These are phyloP conservation scores for Phodopus roborovskii DNA, from an alignment of 2,113 vertebrate species.

Conservation along the genomic window DNA sequence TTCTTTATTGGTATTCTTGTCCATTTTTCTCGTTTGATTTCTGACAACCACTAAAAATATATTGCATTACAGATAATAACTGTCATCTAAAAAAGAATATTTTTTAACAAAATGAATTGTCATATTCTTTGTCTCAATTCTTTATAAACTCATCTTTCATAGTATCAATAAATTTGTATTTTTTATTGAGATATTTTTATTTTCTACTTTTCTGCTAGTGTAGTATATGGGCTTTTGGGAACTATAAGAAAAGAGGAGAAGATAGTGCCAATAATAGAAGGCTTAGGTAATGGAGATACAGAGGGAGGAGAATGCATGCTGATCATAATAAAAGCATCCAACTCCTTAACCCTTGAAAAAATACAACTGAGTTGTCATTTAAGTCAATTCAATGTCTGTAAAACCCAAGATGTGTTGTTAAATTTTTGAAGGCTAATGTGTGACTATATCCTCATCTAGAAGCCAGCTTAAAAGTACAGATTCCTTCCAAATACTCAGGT, in stretches of 20 bases:
- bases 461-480: not conserved
- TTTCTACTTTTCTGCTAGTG: not conserved
- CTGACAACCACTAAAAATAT: slow-evolving; percentile 26
- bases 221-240: not conserved
- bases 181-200: not conserved
- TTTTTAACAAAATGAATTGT: not conserved
- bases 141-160: not conserved
- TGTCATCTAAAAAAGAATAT: not conserved
- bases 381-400: not conserved
- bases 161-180: not conserved
- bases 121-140: not conserved
- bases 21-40: slow-evolving; percentile 14
- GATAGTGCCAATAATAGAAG: not conserved
- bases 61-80: not conserved
- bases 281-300: not conserved
- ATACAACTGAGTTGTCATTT: not conserved
- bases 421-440: not conserved
- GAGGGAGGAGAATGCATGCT: not conserved
- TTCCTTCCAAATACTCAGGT: not conserved
- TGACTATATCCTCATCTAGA: not conserved
- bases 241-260: not conserved
- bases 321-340: not conserved
- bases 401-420: not conserved
- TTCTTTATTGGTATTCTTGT: not conserved
- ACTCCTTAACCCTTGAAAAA: not conserved